Conservation (phyloP, 1,140 invertebrate species). For the Aphis craccivora region DNA sequence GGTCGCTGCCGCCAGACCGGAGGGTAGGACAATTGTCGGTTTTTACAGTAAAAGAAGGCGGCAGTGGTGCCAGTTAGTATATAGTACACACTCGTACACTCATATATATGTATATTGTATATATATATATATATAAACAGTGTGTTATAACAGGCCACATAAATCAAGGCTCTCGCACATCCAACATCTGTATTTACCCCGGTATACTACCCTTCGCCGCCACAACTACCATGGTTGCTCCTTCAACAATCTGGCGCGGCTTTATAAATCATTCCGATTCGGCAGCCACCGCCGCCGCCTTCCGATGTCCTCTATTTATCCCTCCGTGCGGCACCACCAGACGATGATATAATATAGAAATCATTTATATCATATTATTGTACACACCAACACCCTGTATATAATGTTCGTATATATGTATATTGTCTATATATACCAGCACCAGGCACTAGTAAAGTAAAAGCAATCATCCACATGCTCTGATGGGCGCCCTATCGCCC, state of each 20-base stretch:
- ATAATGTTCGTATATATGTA: neutral
- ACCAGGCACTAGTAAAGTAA: neutral
- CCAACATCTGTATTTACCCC: conserved; percentile 54
- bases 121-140: neutral
- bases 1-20: neutral
- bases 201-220: neutral
- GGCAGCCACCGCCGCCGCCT: neutral
- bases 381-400: neutral
- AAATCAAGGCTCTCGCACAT: conserved; percentile 52
- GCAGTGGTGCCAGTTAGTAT: neutral
- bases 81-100: neutral
- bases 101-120: neutral
- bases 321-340: neutral
- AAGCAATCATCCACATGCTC: neutral
- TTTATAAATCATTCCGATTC: conserved; percentile 53
- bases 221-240: neutral
- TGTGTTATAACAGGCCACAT: conserved; percentile 9
- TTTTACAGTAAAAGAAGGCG: conserved; percentile 44
- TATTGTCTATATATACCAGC: neutral
- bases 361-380: neutral
- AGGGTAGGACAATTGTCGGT: conserved; percentile 45
- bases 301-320: neutral
- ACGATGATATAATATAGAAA: conserved; percentile 25
- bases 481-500: neutral
- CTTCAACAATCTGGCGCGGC: conserved; percentile 50